Evolutionary conservation across 2,113 vertebrate genomes (phyloP).

Genomic region (Brachyhypopomus occidentalis): DNA sequence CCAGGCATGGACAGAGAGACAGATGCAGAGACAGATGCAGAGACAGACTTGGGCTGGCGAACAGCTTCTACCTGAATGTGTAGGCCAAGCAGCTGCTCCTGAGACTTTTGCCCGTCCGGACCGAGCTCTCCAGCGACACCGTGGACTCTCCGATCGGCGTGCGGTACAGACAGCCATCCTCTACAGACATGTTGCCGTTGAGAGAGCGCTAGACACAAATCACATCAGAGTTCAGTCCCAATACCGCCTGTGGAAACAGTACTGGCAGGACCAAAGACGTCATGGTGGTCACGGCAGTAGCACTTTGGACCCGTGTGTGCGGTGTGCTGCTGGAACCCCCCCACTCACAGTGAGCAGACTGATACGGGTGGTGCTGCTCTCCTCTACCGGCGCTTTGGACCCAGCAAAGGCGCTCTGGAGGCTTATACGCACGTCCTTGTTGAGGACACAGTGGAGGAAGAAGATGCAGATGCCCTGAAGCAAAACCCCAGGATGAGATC

Average conservation of each 20-base stretch:
- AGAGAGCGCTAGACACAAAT: constrained; percentile 77
- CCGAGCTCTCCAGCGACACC: constrained; percentile 82
- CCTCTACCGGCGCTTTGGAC: constrained; percentile 77
- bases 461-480: constrained; percentile 83
- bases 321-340: not conserved
- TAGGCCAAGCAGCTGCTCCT: constrained; percentile 76
- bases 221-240: not conserved
- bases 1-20: too few species aligned
- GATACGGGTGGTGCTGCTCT: constrained; percentile 76
- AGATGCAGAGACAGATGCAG: not conserved
- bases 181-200: constrained; percentile 80
- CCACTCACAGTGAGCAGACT: constrained; percentile 72
- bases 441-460: constrained; percentile 83
- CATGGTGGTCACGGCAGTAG: too few species aligned
- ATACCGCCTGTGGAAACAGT: too few species aligned
- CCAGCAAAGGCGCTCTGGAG: constrained; percentile 78
- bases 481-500: not conserved
- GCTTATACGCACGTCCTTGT: constrained; percentile 82
- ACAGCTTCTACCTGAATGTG: constrained; percentile 77
- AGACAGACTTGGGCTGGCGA: too few species aligned
- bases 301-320: not conserved
- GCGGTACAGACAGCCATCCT: constrained; percentile 82
- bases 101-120: constrained; percentile 80
- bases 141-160: constrained; percentile 84
- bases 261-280: too few species aligned